phyloP scores from a whole-genome alignment of 2,888 invertebrate genomes.

The Diaperis boleti region DNA sequence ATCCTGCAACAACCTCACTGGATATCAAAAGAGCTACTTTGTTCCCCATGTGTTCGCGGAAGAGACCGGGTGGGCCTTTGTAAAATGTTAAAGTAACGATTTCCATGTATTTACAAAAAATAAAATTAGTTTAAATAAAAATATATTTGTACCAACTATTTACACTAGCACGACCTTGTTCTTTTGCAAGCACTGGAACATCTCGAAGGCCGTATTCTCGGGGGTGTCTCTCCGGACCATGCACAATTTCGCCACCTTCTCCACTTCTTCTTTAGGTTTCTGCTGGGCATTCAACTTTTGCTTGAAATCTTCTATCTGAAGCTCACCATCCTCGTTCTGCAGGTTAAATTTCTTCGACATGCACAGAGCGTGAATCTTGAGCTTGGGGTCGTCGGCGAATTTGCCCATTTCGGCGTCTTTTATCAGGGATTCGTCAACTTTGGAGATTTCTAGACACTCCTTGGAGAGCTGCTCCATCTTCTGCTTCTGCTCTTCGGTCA shows the following conservation, averaged over 20 bases:
- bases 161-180: neutral
- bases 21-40: no score
- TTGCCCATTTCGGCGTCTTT: conserved; percentile 65
- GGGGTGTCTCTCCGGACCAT: conserved; percentile 40
- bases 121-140: no score
- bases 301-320: conserved; percentile 60
- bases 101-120: no score
- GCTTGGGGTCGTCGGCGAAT: conserved; percentile 65
- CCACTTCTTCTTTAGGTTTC: conserved; percentile 62
- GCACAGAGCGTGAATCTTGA: conserved; percentile 67
- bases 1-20: no score
- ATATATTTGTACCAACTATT: no score
- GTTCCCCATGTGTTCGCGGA: no score
- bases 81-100: no score
- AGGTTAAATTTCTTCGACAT: conserved; percentile 67
- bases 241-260: conserved; percentile 61
- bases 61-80: no score
- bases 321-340: conserved; percentile 59
- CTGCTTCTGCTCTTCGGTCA: conserved; percentile 26
- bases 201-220: conserved; percentile 65
- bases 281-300: conserved; percentile 57
- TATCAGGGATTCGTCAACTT: conserved; percentile 55
- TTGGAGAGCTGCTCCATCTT: conserved; percentile 21
- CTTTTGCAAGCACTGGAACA: conserved; percentile 66
- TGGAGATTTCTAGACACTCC: conserved; percentile 55